These are phyloP conservation scores for Tinea trinotella DNA, from an alignment of 2,888 invertebrate genomes.

Conservation along the genomic window DNA sequence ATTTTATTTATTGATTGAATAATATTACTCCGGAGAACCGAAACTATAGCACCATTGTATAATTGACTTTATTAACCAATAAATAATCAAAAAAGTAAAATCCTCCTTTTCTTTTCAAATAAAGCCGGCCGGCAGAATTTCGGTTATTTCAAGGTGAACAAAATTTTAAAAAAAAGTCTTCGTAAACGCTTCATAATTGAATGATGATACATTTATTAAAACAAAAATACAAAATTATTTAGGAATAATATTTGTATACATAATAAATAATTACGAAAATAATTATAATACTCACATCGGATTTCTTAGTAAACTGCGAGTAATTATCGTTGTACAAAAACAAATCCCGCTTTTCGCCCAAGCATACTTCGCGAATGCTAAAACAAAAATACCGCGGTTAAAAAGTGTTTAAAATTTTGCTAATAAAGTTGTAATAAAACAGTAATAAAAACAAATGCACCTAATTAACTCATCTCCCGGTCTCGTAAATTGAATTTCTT, in stretches of 20 bases:
- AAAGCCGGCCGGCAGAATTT: no score
- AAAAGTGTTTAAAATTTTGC: not conserved
- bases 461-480: constrained; percentile 64
- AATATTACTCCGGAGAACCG: no score
- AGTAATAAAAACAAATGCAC: constrained; percentile 28
- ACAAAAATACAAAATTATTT: no score
- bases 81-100: no score
- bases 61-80: no score
- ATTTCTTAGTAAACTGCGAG: constrained; percentile 37
- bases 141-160: no score
- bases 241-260: no score
- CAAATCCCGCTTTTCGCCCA: constrained; percentile 41
- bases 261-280: not conserved
- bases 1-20: no score
- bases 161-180: no score
- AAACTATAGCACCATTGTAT: not conserved
- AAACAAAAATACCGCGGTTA: constrained; percentile 33
- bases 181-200: no score
- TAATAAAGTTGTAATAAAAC: not conserved
- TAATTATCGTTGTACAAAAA: not conserved
- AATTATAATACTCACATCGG: constrained; percentile 51
- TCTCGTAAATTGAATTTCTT: constrained; percentile 53
- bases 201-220: no score
- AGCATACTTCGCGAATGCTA: constrained; percentile 59
- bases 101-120: no score